phyloP scores from a whole-genome alignment of 2,797 vertebrate species.

The Oreochromis mossambicus region DNA sequence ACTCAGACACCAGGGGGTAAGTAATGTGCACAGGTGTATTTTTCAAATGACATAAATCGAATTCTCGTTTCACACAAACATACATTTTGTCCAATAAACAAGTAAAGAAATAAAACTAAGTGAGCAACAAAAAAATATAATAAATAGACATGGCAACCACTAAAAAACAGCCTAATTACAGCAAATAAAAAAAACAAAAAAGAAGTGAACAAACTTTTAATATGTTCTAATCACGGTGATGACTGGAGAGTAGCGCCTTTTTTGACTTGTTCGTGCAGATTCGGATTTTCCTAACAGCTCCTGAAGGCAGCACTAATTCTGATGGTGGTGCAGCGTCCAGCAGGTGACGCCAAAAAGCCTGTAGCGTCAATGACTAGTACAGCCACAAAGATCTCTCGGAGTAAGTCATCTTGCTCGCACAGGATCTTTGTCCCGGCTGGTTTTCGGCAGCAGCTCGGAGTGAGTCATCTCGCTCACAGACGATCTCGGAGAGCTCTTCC shows the following conservation, averaged over 20 bases:
- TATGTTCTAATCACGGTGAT: background rate
- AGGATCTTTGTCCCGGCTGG: fast-evolving
- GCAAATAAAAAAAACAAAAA: background rate
- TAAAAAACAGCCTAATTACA: background rate
- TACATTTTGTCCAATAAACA: background rate
- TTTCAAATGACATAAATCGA: background rate
- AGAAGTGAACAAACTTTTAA: fast-evolving
- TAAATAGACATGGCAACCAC: background rate
- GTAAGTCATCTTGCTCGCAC: fast-evolving
- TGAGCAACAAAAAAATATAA: background rate
- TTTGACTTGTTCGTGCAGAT: fast-evolving
- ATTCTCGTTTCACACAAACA: background rate
- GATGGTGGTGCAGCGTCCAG: background rate
- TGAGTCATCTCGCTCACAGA: background rate
- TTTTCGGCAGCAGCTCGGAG: background rate
- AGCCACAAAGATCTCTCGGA: fast-evolving
- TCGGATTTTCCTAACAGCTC: fast-evolving
- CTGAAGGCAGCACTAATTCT: background rate
- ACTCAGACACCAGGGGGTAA: background rate
- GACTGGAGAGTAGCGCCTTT: fast-evolving
- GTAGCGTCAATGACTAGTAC: background rate
- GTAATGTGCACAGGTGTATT: background rate
- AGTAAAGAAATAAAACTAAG: background rate
- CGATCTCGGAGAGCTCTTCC: background rate
- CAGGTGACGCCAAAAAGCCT: background rate